These are phyloP conservation scores for Bactericera cockerelli DNA, from an alignment of 1,140 invertebrate genomes.

Conservation along the genomic window DNA sequence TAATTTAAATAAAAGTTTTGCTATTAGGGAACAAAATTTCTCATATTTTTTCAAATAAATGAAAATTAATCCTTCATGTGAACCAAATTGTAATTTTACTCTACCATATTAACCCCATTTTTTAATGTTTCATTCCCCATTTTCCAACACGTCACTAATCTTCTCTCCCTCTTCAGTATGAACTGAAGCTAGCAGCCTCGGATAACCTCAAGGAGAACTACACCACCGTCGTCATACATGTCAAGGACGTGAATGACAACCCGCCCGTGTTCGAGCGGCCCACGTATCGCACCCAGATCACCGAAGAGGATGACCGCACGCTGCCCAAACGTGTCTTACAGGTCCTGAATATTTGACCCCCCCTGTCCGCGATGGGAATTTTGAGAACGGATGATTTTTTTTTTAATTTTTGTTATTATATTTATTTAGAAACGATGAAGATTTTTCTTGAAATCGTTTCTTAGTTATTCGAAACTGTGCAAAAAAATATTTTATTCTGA, in stretches of 20 bases:
- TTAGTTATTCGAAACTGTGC: no score
- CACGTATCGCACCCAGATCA: conserved; percentile 87
- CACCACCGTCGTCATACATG: conserved; percentile 86
- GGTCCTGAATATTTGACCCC: conserved; percentile 38
- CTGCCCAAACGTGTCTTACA: conserved; percentile 82
- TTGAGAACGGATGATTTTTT: neutral
- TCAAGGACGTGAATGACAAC: conserved; percentile 89
- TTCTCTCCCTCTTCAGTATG: conserved; percentile 49
- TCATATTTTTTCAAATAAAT: no score
- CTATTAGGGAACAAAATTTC: no score
- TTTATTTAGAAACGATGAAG: no score
- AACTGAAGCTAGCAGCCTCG: conserved; percentile 78
- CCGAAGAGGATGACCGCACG: conserved; percentile 86
- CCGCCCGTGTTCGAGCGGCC: conserved; percentile 77
- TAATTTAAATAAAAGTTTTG: no score
- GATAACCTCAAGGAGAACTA: conserved; percentile 93
- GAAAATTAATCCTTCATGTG: no score
- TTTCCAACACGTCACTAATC: no score
- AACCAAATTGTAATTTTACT: no score
- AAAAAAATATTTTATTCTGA: no score
- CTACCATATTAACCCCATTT: no score
- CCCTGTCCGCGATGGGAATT: conserved; percentile 20
- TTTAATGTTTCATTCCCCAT: no score
- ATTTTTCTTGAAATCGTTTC: no score
- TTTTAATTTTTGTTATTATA: conserved; percentile 18